Conservation (phyloP, 2,797 vertebrate genomes). For the Choloepus didactylus region DNA sequence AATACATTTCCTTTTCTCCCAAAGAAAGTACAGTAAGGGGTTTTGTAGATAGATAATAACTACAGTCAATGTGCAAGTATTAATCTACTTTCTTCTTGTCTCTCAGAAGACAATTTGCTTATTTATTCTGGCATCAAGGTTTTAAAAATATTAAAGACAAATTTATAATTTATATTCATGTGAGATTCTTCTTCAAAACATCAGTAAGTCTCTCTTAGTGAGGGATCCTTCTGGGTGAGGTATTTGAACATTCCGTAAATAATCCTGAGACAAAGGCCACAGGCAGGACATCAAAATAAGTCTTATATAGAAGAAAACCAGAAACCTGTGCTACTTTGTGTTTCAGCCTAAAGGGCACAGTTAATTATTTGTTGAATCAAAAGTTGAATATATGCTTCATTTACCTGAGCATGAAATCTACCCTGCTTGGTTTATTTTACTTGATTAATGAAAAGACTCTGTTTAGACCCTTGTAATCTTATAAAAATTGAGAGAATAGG, state of each 20-base stretch:
- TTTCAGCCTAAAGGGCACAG: not conserved
- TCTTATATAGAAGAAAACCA: not conserved
- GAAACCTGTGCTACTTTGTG: not conserved
- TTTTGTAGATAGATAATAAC: constrained; percentile 66
- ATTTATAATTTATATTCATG: not conserved
- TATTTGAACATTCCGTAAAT: not conserved
- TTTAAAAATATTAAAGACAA: constrained; percentile 26
- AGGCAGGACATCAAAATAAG: not conserved
- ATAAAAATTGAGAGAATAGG: not conserved
- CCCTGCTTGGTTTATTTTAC: not conserved
- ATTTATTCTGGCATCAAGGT: not conserved
- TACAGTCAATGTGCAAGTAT: not conserved
- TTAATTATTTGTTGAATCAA: not conserved
- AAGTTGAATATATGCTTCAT: not conserved
- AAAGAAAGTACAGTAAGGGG: constrained; percentile 41
- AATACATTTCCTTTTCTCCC: constrained; percentile 50
- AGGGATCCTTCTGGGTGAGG: not conserved
- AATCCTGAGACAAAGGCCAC: not conserved
- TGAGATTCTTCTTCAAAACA: not conserved
- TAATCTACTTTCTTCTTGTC: not conserved
- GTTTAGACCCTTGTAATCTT: not conserved
- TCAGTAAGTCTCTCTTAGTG: not conserved
- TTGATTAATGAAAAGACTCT: constrained; percentile 22
- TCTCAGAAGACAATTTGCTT: constrained; percentile 8
- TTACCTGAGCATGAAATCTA: not conserved